Evolutionary conservation across 92 coral and sea anemone genomes (phyloP).

Genomic region (Porites rus): DNA sequence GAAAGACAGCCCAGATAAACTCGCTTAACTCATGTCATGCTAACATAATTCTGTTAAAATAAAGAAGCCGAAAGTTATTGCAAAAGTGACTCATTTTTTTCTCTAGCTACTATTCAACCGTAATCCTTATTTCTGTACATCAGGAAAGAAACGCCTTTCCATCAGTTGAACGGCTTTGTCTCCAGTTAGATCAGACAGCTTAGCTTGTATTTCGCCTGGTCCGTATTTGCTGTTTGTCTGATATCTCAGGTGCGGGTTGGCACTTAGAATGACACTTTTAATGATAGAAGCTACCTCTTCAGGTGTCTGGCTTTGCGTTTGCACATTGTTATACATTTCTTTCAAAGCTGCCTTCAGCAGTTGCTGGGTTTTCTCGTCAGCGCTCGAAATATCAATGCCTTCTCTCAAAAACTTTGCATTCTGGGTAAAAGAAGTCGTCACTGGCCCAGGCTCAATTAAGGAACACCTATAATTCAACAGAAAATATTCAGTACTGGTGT

Average conservation of each 20-base stretch:
- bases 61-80: too few relatives aligned
- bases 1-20: too few relatives aligned
- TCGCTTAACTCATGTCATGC: too few relatives aligned
- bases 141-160: slow-evolving; percentile 25
- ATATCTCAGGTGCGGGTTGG: slow-evolving; percentile 74
- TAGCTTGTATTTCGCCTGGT: slow-evolving; percentile 56
- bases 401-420: slow-evolving; percentile 78
- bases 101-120: too few relatives aligned
- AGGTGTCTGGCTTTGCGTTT: slow-evolving; percentile 34
- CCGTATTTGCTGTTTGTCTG: slow-evolving; percentile 62
- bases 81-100: too few relatives aligned
- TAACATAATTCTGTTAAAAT: too few relatives aligned
- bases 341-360: slow-evolving; percentile 47
- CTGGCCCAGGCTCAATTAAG: slow-evolving; percentile 80
- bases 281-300: slow-evolving; percentile 63
- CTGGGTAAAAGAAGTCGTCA: slow-evolving; percentile 68
- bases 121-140: background rate
- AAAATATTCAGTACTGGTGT: background rate
- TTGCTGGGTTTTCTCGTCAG: slow-evolving; percentile 73
- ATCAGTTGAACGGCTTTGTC: slow-evolving; percentile 40
- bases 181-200: slow-evolving; percentile 58
- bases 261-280: slow-evolving; percentile 59
- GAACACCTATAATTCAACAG: slow-evolving; percentile 21
- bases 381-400: slow-evolving; percentile 62
- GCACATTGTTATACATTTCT: slow-evolving; percentile 34